These are phyloP conservation scores for Metalampra italica DNA, from an alignment of 2,888 invertebrate genomes.

Conservation along the genomic window DNA sequence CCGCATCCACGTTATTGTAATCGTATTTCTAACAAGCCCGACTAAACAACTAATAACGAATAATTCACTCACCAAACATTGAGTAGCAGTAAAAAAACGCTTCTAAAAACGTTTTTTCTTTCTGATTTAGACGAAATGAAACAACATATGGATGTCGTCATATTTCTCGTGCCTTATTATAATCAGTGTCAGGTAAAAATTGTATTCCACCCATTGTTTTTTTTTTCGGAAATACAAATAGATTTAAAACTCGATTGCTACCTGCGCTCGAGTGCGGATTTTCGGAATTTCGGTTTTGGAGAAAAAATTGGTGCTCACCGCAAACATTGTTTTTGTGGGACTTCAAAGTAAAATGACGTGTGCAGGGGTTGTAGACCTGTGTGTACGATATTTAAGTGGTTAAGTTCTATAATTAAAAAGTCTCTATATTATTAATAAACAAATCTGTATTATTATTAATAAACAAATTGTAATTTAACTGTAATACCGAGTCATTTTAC, in stretches of 20 bases:
- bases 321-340: constrained; percentile 73
- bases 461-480: too few relatives aligned
- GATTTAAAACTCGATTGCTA: constrained; percentile 68
- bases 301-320: constrained; percentile 70
- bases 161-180: constrained; percentile 73
- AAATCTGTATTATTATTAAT: not conserved
- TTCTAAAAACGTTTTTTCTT: constrained; percentile 13
- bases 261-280: constrained; percentile 71
- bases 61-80: constrained; percentile 57
- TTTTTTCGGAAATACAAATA: constrained; percentile 74
- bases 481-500: too few relatives aligned
- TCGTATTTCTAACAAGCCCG: constrained; percentile 53
- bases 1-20: constrained; percentile 52
- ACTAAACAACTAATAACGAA: constrained; percentile 57
- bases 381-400: not conserved
- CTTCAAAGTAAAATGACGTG: constrained; percentile 38
- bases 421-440: not conserved
- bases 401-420: too few relatives aligned
- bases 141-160: constrained; percentile 66
- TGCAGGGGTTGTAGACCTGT: constrained; percentile 38
- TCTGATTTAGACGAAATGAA: constrained; percentile 39
- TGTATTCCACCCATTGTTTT: constrained; percentile 49
- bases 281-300: constrained; percentile 61
- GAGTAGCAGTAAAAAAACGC: constrained; percentile 7
- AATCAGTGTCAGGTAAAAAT: constrained; percentile 70